These are phyloP conservation scores for Ypsolopha sequella DNA, from an alignment of 2,888 invertebrate genomes.

Conservation along the genomic window DNA sequence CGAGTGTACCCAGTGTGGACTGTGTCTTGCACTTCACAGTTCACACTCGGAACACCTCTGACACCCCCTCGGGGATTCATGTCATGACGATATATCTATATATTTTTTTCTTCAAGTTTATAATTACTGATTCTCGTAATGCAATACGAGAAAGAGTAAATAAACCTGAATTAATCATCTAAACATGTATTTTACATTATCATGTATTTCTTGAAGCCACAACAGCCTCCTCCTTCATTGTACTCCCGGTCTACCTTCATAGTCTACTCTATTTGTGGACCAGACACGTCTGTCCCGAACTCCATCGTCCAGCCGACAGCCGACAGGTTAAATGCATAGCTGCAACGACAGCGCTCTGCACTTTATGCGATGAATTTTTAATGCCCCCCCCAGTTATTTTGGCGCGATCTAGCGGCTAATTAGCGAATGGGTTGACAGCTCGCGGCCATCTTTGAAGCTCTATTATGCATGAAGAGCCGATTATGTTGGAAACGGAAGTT, in stretches of 20 bases:
- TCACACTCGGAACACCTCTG: no score
- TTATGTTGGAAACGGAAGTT: no score
- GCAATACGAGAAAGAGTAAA: no score
- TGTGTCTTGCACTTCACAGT: no score
- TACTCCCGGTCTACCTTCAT: slow-evolving; percentile 20
- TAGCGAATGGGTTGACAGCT: neutral
- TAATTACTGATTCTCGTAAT: no score
- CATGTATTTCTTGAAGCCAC: neutral
- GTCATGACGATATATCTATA: no score
- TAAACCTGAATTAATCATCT: neutral
- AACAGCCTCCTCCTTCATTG: neutral
- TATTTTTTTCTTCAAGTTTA: no score
- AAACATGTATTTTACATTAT: no score
- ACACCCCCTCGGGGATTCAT: no score
- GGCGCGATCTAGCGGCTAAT: neutral
- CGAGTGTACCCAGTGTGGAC: no score
- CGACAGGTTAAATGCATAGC: slow-evolving; percentile 46
- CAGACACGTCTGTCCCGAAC: slow-evolving; percentile 19
- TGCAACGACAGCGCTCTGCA: slow-evolving; percentile 61
- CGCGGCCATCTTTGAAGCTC: no score
- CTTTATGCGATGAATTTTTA: slow-evolving; percentile 60
- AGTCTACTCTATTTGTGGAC: slow-evolving; percentile 39
- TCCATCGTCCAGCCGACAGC: slow-evolving; percentile 29
- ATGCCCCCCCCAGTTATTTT: slow-evolving; percentile 39
- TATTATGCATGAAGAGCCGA: no score